Conservation (phyloP, 2,797 vertebrate genomes). For the Gallinago nigripennis region DNA sequence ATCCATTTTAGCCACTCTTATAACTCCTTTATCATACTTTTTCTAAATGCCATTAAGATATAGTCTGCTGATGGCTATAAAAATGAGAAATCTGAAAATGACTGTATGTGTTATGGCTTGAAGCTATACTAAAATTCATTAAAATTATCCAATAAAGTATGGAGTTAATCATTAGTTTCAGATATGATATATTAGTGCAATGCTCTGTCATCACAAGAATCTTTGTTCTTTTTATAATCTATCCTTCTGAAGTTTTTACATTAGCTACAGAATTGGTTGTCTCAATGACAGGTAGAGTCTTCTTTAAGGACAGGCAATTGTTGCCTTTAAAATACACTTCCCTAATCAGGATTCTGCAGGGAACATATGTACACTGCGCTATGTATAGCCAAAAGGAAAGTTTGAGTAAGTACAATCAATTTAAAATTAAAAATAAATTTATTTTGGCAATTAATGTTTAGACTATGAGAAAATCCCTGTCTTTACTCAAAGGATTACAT, state of each 20-base stretch:
- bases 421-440: background rate
- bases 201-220: constrained; percentile 32
- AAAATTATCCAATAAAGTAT: constrained; percentile 56
- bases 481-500: background rate
- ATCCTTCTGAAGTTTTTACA: background rate
- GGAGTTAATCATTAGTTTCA: constrained; percentile 58
- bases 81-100: constrained; percentile 69
- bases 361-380: background rate
- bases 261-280: background rate
- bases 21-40: constrained; percentile 32
- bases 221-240: constrained; percentile 39
- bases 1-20: background rate
- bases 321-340: background rate
- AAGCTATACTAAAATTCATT: constrained; percentile 57
- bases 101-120: constrained; percentile 53
- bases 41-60: constrained; percentile 37
- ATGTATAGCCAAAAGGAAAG: background rate
- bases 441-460: background rate
- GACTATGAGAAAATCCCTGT: background rate
- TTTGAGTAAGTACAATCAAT: background rate
- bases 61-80: constrained; percentile 46
- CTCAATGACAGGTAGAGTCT: background rate
- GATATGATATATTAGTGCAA: constrained; percentile 41
- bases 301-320: background rate
- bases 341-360: background rate